Percentiles rank a stretch among this genome's conserved stretches.
phyloP scores from a whole-genome alignment of 1,140 invertebrate genomes.

The Branchinecta lynchi region DNA sequence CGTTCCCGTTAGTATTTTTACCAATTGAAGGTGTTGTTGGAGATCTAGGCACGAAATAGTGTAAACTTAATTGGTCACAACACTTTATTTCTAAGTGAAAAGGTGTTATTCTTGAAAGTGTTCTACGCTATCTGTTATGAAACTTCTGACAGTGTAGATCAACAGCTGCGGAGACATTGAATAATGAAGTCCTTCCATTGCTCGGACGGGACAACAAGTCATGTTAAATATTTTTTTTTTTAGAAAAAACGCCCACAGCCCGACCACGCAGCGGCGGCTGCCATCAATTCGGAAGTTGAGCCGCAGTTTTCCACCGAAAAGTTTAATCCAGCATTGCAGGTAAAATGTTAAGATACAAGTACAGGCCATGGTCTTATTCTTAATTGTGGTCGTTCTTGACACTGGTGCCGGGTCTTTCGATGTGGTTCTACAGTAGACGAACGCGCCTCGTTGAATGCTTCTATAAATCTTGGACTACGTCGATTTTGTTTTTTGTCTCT shows the following conservation, averaged over 20 bases:
- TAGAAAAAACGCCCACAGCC: conserved; percentile 21
- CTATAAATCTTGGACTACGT: not conserved
- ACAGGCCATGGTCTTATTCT: conserved; percentile 8
- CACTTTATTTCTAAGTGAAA: too few relatives aligned
- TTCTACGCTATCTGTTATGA: too few relatives aligned
- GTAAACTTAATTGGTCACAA: too few relatives aligned
- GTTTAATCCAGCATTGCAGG: conserved; percentile 32
- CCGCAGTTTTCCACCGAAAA: conserved; percentile 28
- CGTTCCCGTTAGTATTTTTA: too few relatives aligned
- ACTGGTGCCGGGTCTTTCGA: not conserved
- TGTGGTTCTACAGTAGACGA: not conserved
- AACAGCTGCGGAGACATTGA: not conserved
- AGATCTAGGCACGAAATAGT: too few relatives aligned
- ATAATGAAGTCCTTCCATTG: too few relatives aligned
- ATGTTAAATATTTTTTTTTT: not conserved
- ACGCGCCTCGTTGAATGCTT: not conserved
- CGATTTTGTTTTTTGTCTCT: not conserved
- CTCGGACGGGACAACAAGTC: too few relatives aligned
- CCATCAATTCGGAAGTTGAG: conserved; percentile 23
- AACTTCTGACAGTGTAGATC: not conserved
- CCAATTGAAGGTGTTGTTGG: too few relatives aligned
- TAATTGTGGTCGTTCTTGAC: not conserved
- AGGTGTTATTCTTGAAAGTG: too few relatives aligned
- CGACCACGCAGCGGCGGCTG: conserved; percentile 17
- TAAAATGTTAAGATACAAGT: conserved; percentile 22